Evolutionary conservation across 2,113 vertebrate species (phyloP).

Genomic region (Apus apus): DNA sequence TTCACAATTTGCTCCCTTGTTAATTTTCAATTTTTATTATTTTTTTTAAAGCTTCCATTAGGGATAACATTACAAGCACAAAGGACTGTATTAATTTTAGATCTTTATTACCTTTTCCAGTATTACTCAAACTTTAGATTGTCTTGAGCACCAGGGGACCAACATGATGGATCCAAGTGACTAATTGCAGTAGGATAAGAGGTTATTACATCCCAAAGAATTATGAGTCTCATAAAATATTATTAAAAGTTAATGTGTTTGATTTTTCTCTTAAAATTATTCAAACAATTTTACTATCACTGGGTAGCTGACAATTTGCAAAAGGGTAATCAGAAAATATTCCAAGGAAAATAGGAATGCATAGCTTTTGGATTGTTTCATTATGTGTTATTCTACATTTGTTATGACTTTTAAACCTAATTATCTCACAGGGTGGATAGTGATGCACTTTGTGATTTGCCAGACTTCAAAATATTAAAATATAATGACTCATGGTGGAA

Average conservation of each 20-base stretch:
- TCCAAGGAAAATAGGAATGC: slow-evolving; percentile 14
- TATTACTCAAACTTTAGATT: slow-evolving; percentile 63
- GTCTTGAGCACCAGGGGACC: slow-evolving; percentile 33
- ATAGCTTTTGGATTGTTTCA: slow-evolving; percentile 37
- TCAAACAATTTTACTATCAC: slow-evolving; percentile 60
- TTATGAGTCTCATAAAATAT: slow-evolving; percentile 60
- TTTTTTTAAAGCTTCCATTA: background rate
- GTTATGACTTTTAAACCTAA: slow-evolving; percentile 62
- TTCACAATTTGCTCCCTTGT: slow-evolving; percentile 10
- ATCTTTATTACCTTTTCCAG: slow-evolving; percentile 43
- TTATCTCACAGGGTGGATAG: slow-evolving; percentile 39
- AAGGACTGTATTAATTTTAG: slow-evolving; percentile 42
- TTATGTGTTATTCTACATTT: slow-evolving; percentile 57
- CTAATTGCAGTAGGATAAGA: slow-evolving; percentile 46
- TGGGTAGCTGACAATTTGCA: slow-evolving; percentile 34
- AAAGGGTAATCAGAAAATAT: slow-evolving; percentile 49
- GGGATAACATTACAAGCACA: slow-evolving; percentile 1
- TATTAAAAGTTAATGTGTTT: slow-evolving; percentile 71
- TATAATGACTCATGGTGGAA: slow-evolving; percentile 41
- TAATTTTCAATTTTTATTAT: background rate
- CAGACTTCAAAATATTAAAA: slow-evolving; percentile 18
- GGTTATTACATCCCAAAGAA: slow-evolving; percentile 60
- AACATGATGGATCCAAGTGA: slow-evolving; percentile 62
- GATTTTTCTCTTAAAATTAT: slow-evolving; percentile 66
- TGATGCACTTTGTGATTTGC: slow-evolving; percentile 19